Evolutionary conservation across 1,140 invertebrate genomes (phyloP).

Genomic region (Tetragonula clypearis): DNA sequence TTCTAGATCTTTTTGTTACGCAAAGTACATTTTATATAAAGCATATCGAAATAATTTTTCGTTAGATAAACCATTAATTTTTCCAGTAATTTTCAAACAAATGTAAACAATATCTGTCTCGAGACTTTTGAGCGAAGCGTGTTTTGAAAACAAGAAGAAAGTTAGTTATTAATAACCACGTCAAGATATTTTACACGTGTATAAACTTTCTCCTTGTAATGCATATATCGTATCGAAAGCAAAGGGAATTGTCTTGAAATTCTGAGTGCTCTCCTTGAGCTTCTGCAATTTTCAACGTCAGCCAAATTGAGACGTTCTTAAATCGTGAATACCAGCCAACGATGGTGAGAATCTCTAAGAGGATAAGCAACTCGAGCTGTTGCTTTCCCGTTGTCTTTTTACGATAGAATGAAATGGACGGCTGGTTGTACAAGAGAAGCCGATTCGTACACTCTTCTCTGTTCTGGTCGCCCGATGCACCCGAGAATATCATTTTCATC

Average conservation of each 20-base stretch:
- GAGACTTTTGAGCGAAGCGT: too few species aligned
- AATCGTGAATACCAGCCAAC: neutral
- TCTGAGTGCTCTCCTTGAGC: neutral
- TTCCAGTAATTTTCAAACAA: too few species aligned
- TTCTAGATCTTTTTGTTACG: too few species aligned
- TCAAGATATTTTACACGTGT: neutral
- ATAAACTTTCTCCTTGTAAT: too few species aligned
- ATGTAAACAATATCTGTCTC: too few species aligned
- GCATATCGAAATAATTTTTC: too few species aligned
- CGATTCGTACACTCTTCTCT: constrained; percentile 25
- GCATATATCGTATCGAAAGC: neutral
- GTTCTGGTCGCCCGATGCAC: neutral
- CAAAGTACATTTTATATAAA: too few species aligned
- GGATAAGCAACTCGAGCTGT: constrained; percentile 64
- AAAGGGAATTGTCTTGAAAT: neutral
- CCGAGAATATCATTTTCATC: constrained; percentile 20
- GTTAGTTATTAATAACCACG: too few species aligned
- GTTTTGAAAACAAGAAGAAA: too few species aligned
- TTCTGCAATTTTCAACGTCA: neutral
- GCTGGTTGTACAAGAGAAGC: constrained; percentile 41
- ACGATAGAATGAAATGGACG: constrained; percentile 30
- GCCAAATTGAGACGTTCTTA: constrained; percentile 22
- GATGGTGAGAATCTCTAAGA: constrained; percentile 44
- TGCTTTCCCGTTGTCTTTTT: constrained; percentile 44
- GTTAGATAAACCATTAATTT: too few species aligned